Evolutionary conservation across 2,113 vertebrate genomes (phyloP).

Genomic region (Donacobius atricapilla): DNA sequence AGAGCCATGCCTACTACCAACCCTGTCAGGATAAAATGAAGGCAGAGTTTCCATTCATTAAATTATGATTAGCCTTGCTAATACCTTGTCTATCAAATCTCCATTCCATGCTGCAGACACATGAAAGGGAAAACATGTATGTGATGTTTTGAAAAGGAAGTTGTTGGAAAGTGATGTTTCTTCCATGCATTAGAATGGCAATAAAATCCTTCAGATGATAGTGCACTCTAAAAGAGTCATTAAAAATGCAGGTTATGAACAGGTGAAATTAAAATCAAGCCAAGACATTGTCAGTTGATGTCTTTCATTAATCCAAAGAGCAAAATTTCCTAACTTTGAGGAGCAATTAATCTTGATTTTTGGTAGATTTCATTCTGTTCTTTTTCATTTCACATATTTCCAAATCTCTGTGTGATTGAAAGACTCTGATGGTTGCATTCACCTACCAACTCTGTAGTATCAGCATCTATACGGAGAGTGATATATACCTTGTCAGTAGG

Average conservation of each 20-base stretch:
- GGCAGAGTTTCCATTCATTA: conserved; percentile 49
- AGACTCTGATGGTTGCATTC: background rate
- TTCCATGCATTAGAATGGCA: background rate
- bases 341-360: background rate
- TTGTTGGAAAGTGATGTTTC: background rate
- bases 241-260: background rate
- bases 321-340: background rate
- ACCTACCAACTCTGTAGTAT: background rate
- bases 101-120: background rate
- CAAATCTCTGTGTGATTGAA: background rate
- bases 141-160: conserved; percentile 8
- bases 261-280: background rate
- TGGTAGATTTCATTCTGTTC: background rate
- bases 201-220: background rate
- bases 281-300: background rate
- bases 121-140: background rate
- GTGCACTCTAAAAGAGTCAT: background rate
- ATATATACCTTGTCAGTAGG: background rate
- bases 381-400: background rate
- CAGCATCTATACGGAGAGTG: background rate
- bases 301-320: background rate
- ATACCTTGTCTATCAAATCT: conserved; percentile 29
- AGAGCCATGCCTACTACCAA: background rate
- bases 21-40: background rate
- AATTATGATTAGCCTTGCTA: conserved; percentile 43